Conservation (phyloP, 2,113 vertebrate genomes). For the Scortum barcoo region DNA sequence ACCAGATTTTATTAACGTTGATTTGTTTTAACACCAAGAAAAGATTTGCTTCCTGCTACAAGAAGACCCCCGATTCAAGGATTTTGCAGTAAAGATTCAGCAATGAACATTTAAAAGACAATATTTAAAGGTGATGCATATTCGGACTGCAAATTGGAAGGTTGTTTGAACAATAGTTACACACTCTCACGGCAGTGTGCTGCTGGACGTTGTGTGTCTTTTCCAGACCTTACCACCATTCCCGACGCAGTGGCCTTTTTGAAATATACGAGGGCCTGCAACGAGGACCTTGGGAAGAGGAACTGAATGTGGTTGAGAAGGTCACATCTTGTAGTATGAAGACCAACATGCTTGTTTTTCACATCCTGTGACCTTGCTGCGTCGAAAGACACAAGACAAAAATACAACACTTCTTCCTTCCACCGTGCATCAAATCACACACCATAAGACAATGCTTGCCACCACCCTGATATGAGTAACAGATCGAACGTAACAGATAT, state of each 20-base stretch:
- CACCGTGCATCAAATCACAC: constrained; percentile 44
- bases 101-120: background rate
- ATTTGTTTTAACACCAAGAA: too few relatives aligned
- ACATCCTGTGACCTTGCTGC: constrained; percentile 69
- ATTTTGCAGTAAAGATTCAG: background rate
- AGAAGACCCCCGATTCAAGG: too few relatives aligned
- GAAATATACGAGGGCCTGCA: background rate
- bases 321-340: background rate
- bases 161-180: background rate
- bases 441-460: background rate
- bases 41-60: background rate
- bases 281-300: background rate
- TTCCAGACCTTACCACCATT: background rate
- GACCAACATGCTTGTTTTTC: background rate
- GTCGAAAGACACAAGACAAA: constrained; percentile 41
- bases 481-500: constrained; percentile 66
- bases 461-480: constrained; percentile 64
- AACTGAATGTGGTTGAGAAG: background rate
- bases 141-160: background rate
- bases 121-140: background rate
- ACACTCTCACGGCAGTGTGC: background rate
- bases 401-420: constrained; percentile 21
- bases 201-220: too few relatives aligned
- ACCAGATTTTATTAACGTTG: too few relatives aligned
- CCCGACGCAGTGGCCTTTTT: background rate